Evolutionary conservation across 2,113 vertebrate species (phyloP), one percentile per base, ranked within the genome.

Genomic region (Carettochelys insculpta): DNA sequence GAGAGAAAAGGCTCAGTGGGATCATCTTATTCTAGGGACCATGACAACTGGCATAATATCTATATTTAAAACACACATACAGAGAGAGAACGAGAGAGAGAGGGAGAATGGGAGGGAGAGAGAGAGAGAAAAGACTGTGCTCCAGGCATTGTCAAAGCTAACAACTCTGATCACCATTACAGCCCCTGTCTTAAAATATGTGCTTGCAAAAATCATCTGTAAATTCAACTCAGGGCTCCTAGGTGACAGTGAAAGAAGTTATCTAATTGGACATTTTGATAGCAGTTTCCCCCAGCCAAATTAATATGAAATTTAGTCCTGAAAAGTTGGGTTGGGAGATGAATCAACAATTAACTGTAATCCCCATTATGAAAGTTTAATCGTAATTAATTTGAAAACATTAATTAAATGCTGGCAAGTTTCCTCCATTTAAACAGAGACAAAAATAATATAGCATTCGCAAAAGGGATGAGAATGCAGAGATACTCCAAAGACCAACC

Each of bases 381-480:
- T 97, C 90, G 95, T 95, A 96, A 97, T 96, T 97, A 97, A 97
- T 97, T 96, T 97, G 80, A 95, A 96, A 97, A 95, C 84, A 94
- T 80, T 94, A 86, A 98, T 97, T 95, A 97, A 97, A 88, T 97
- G 56, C 85, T 97, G 91, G 45, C 73, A 95, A 87, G 80, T 47
- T 96, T 96, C 90, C 81, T 76, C 87, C 91, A 87, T 90, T 97
- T 95, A 77, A 94, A 94, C n/a, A 77, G 91, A 77, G 8, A 52
- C 75, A 86, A 92, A 94, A 83, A 50, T 78, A 89, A 88, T 75
- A 81, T 3, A 94, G 27, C 79, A 91, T 90, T 80, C 87, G 41
- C 82, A 93, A 94, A 91, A 96, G 77, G 48, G 29, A 92, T 34
- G 94, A 71, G 56, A 91, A 38, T 87, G 22, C 51, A 95, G 93